Evolutionary conservation across 2,888 invertebrate genomes (phyloP).

Genomic region (Pteria penguin): DNA sequence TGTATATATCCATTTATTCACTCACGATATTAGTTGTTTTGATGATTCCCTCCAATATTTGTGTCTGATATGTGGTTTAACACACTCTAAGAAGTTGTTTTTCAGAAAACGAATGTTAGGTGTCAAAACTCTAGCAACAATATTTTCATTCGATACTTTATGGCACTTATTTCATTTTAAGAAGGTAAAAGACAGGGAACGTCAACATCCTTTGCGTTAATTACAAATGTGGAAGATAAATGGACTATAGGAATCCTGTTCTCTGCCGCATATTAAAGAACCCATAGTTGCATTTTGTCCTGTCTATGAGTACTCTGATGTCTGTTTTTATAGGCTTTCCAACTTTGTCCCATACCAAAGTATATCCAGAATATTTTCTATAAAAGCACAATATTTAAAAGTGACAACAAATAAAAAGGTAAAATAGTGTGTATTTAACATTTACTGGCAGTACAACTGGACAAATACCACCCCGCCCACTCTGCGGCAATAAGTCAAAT

Average conservation of each 20-base stretch:
- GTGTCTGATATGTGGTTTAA: slow-evolving; percentile 20
- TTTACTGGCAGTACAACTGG: no score
- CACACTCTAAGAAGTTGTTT: not conserved
- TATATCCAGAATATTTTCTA: no score
- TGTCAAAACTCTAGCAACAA: slow-evolving; percentile 20
- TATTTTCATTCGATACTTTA: slow-evolving; percentile 26
- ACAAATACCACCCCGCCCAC: no score
- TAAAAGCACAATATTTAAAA: no score
- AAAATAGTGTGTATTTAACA: no score
- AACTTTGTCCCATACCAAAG: slow-evolving; percentile 47
- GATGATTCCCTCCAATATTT: slow-evolving; percentile 29
- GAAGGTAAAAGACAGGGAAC: slow-evolving; percentile 17
- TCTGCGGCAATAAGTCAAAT: no score
- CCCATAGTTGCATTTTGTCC: slow-evolving; percentile 44
- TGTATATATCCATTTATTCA: no score
- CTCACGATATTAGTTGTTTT: slow-evolving; percentile 22
- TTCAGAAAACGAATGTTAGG: slow-evolving; percentile 14
- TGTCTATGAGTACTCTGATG: slow-evolving; percentile 36
- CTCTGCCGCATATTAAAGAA: slow-evolving; percentile 29
- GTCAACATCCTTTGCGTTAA: slow-evolving; percentile 23
- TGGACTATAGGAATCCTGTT: slow-evolving; percentile 34
- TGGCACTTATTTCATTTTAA: not conserved
- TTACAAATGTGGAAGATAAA: not conserved
- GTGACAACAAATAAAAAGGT: no score
- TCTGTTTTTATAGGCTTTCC: slow-evolving; percentile 30